Evolutionary conservation across 1,140 invertebrate genomes (phyloP).

Genomic region (Camponotus vicinus): DNA sequence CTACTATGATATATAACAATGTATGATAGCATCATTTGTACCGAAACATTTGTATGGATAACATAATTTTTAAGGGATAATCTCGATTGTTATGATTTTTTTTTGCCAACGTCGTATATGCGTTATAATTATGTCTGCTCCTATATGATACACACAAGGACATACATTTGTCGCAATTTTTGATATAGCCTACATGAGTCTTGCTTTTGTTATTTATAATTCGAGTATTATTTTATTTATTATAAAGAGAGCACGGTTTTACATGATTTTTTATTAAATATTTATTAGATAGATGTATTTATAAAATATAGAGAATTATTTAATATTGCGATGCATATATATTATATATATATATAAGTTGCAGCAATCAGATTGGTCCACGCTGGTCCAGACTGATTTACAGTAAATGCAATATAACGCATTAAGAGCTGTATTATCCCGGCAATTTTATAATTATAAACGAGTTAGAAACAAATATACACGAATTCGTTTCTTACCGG

Average conservation of each 20-base stretch:
- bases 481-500: neutral
- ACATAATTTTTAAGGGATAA: constrained; percentile 60
- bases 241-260: constrained; percentile 59
- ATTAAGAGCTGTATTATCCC: constrained; percentile 43
- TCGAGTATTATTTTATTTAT: constrained; percentile 58
- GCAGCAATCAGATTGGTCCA: neutral
- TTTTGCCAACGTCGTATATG: constrained; percentile 1
- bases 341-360: neutral
- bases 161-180: constrained; percentile 13
- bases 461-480: neutral
- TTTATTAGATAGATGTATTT: constrained; percentile 47
- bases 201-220: constrained; percentile 46
- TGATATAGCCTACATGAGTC: constrained; percentile 59
- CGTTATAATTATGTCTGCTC: constrained; percentile 33
- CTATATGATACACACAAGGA: constrained; percentile 2
- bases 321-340: constrained; percentile 51
- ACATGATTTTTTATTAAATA: constrained; percentile 16
- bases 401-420: neutral
- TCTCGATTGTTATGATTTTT: constrained; percentile 31
- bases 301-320: constrained; percentile 67
- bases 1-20: constrained; percentile 56
- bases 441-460: constrained; percentile 32
- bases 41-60: constrained; percentile 63
- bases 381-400: constrained; percentile 14
- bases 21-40: constrained; percentile 72